Percentiles rank a stretch among this genome's conserved stretches.
phyloP scores from a whole-genome alignment of 2,113 vertebrate genomes.

The Nothobranchius kuhntae region DNA sequence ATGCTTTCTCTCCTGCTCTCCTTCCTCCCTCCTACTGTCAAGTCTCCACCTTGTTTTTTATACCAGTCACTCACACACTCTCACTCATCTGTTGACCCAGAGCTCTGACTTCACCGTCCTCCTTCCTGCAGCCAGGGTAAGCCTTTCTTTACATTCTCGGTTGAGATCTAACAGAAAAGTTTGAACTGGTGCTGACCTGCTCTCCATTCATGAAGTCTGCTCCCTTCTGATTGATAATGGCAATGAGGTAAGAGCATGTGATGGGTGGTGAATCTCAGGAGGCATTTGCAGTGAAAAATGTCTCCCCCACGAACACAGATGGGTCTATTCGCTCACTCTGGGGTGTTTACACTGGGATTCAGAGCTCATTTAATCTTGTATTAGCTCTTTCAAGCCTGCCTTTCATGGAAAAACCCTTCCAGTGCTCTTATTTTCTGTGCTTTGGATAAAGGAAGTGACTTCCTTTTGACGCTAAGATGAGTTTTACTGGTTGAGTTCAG shows the following conservation, averaged over 20 bases:
- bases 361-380: conserved; percentile 34
- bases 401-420: conserved; percentile 8
- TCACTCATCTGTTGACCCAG: conserved; percentile 37
- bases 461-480: not conserved
- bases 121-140: conserved; percentile 49
- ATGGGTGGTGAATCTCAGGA: conserved; percentile 32
- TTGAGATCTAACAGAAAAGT: conserved; percentile 7
- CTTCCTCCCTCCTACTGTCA: conserved; percentile 45
- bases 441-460: conserved; percentile 8
- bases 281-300: conserved; percentile 1
- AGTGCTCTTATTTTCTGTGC: conserved; percentile 27
- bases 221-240: not conserved
- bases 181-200: not conserved
- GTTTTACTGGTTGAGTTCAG: not conserved
- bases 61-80: conserved; percentile 45
- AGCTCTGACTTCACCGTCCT: conserved; percentile 27
- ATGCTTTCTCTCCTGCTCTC: conserved; percentile 19
- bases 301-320: conserved; percentile 17
- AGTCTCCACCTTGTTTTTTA: conserved; percentile 60
- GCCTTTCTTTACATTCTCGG: conserved; percentile 6
- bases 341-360: conserved; percentile 30
- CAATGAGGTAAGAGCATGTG: conserved; percentile 24
- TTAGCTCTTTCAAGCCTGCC: conserved; percentile 22
- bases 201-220: conserved; percentile 3
- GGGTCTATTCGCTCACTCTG: conserved; percentile 42